phyloP scores from a whole-genome alignment of 2,888 invertebrate genomes.

The Drosophila pseudotalamancana region DNA sequence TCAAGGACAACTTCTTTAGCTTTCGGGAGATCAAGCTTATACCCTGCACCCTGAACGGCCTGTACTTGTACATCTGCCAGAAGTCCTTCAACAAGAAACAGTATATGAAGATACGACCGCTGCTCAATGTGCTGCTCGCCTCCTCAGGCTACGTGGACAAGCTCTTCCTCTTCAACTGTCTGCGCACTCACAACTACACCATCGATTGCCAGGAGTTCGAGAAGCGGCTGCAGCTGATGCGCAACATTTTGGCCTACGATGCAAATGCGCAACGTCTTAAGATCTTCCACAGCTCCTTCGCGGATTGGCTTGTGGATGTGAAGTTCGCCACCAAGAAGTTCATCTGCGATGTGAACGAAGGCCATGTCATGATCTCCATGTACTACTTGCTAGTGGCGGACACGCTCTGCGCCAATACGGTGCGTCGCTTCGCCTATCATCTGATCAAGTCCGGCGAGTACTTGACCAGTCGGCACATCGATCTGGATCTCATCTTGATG shows the following conservation, averaged over 20 bases:
- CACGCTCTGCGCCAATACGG: slow-evolving; percentile 89
- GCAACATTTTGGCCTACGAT: slow-evolving; percentile 85
- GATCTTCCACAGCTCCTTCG: slow-evolving; percentile 97
- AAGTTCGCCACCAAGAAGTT: slow-evolving; percentile 98
- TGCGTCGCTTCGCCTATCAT: slow-evolving; percentile 90
- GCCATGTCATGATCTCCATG: slow-evolving; percentile 95
- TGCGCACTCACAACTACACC: slow-evolving; percentile 91
- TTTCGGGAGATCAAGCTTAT: slow-evolving; percentile 96
- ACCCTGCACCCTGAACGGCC: slow-evolving; percentile 96
- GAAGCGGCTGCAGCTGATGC: slow-evolving; percentile 90
- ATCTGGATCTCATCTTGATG: slow-evolving; percentile 83
- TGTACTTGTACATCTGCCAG: slow-evolving; percentile 97
- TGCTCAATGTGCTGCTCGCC: slow-evolving; percentile 94
- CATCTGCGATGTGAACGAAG: slow-evolving; percentile 93
- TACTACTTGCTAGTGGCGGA: slow-evolving; percentile 90
- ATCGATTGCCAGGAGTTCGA: slow-evolving; percentile 93
- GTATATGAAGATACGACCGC: slow-evolving; percentile 93
- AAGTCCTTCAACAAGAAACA: slow-evolving; percentile 94
- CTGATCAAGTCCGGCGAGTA: slow-evolving; percentile 89
- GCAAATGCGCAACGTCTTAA: slow-evolving; percentile 81
- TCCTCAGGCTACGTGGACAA: slow-evolving; percentile 93
- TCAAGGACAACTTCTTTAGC: slow-evolving; percentile 96
- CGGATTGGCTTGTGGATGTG: slow-evolving; percentile 98
- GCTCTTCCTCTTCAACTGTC: slow-evolving; percentile 91
- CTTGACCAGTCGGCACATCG: slow-evolving; percentile 83